These are phyloP conservation scores for Manacus vitellinus DNA, from an alignment of 2,113 vertebrate species.

Conservation along the genomic window DNA sequence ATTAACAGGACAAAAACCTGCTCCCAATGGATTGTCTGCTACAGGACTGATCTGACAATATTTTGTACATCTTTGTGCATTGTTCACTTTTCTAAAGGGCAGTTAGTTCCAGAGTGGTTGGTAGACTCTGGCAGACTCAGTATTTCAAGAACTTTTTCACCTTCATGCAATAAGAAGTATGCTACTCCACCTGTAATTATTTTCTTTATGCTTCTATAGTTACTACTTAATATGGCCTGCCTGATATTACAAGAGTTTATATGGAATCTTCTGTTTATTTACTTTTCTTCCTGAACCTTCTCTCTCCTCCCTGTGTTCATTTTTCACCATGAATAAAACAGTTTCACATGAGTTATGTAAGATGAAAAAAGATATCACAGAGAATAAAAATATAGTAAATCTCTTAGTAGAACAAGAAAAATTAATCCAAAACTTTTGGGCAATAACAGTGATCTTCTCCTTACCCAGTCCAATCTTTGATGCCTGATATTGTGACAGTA, in stretches of 20 bases:
- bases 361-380: not conserved
- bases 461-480: not conserved
- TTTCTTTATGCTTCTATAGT: not conserved
- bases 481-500: not conserved
- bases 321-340: not conserved
- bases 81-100: not conserved
- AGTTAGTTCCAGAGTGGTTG: not conserved
- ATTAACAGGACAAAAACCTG: not conserved
- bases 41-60: not conserved
- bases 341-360: not conserved
- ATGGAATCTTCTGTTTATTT: not conserved
- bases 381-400: not conserved
- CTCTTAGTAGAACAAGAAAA: not conserved
- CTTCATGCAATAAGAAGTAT: not conserved
- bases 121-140: not conserved
- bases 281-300: conserved; percentile 12
- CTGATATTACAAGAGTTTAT: conserved; percentile 6
- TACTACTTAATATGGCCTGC: not conserved
- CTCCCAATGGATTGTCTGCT: not conserved
- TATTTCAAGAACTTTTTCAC: not conserved
- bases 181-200: not conserved
- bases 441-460: not conserved
- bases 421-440: not conserved
- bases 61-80: not conserved
- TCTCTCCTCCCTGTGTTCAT: not conserved